phyloP scores from a whole-genome alignment of 92 coral and sea anemone species.

The Chrysogorgia sp. region DNA sequence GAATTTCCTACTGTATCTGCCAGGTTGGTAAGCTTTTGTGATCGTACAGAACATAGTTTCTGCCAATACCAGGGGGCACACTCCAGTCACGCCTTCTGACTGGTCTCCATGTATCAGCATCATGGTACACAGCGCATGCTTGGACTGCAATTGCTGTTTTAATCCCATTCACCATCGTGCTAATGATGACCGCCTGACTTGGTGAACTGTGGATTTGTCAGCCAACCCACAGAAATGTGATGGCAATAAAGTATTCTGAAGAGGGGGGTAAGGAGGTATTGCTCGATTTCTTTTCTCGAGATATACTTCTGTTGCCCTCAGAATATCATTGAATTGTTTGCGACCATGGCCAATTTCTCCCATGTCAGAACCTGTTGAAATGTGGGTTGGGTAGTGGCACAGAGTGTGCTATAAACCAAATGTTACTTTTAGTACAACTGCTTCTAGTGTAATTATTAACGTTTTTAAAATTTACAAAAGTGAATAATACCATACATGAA shows the following conservation, averaged over 20 bases:
- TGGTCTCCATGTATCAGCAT: slow-evolving; percentile 14
- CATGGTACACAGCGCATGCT: slow-evolving; percentile 7
- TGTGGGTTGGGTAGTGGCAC: no score
- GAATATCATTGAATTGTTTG: no score
- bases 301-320: no score
- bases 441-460: neutral
- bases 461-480: no score
- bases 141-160: slow-evolving; percentile 25
- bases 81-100: slow-evolving; percentile 3
- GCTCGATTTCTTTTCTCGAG: neutral
- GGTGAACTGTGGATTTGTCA: slow-evolving; percentile 27
- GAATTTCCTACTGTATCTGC: neutral
- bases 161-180: slow-evolving; percentile 8
- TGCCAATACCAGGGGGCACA: neutral
- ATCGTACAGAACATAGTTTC: slow-evolving; percentile 5
- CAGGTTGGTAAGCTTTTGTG: neutral
- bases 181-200: slow-evolving; percentile 8
- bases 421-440: neutral
- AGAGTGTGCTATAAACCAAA: no score
- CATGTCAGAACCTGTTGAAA: slow-evolving; percentile 12
- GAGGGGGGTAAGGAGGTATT: slow-evolving; percentile 5
- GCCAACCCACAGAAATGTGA: slow-evolving; percentile 11
- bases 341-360: no score
- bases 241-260: slow-evolving; percentile 3
- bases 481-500: no score